phyloP scores from a whole-genome alignment of 2,888 invertebrate species.

The Cryptus viduatorius region DNA sequence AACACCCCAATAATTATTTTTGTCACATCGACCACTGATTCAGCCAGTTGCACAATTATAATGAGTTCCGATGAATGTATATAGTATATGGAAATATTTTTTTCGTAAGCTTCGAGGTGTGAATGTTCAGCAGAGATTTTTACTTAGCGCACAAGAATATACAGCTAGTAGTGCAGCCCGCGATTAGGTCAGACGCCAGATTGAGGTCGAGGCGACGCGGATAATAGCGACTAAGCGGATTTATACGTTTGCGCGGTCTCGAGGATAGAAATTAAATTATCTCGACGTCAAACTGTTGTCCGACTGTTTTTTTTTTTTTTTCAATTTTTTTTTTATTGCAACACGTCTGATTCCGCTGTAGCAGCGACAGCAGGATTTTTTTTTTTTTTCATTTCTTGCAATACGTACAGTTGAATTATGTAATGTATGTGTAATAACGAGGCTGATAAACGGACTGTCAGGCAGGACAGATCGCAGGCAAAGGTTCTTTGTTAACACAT shows the following conservation, averaged over 20 bases:
- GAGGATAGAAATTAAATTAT: not conserved
- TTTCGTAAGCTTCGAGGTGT: constrained; percentile 47
- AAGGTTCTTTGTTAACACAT: constrained; percentile 36
- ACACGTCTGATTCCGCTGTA: constrained; percentile 34
- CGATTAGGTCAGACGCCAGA: constrained; percentile 45
- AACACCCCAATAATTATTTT: constrained; percentile 32
- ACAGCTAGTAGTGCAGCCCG: constrained; percentile 48
- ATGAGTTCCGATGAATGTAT: constrained; percentile 12
- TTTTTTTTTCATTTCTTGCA: constrained; percentile 18
- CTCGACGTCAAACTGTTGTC: constrained; percentile 43
- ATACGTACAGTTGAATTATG: constrained; percentile 20
- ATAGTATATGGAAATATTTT: not conserved
- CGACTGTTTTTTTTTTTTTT: not conserved
- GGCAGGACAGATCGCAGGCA: constrained; percentile 64
- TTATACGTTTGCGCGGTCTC: not conserved
- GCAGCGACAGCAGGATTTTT: no score
- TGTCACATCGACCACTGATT: constrained; percentile 68
- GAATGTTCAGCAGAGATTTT: constrained; percentile 44
- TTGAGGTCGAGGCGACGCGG: constrained; percentile 28
- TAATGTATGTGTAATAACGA: constrained; percentile 27
- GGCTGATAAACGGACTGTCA: constrained; percentile 56
- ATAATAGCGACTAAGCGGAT: not conserved
- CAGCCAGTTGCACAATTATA: constrained; percentile 63
- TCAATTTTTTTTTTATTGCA: constrained; percentile 3
- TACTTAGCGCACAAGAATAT: constrained; percentile 31